Evolutionary conservation across 2,888 invertebrate genomes (phyloP), one percentile per base, ranked within the genome.

Genomic region (Gortyna flavago): DNA sequence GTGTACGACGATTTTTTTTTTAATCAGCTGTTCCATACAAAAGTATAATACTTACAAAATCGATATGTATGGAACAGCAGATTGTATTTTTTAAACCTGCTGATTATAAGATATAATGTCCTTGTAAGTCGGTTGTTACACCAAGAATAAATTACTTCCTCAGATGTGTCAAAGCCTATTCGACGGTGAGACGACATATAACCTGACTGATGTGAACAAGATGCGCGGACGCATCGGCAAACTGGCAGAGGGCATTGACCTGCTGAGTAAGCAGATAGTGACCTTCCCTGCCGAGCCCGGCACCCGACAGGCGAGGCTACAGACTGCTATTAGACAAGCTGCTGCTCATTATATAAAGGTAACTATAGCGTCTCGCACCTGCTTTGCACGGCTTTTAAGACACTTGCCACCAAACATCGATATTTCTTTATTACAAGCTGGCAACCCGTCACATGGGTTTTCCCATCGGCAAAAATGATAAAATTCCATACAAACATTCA

Each of bases 151-250:
- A 72, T 41, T 18, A 38, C 38, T 61, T 54, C 18, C 29, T 0
- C 61, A 88, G 97, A 97, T 97, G 97, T 97, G 97, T 92, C 96
- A 97, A 90, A 97, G 97, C 68, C 93, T 98, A 2, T 97, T 98
- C 87, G 97, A 98, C 76, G 99, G 99, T n/a, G 99, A 99, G 94
- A 98, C 98, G 0, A 98, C 98, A 2, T 99, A 99, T 93, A 98
- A 98, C 85, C 95, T 99, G 75, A 97, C 97, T 48, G 99, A 99
- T 92, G 99, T 99, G 16, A 98, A 99, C 93, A 97, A 98, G 6
- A 95, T 99, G 90, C 97, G 99, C 80, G 97, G 98, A 0, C 98
- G 98, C 90, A 98, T 99, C 69, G 98, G 99, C 2, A 98, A 98
- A 93, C 97, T 98, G 74, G 99, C 99, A 0, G 99, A 99, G 94